Percentiles rank a stretch among this genome's conserved stretches.
Evolutionary conservation across 2,113 vertebrate genomes (phyloP).

Genomic region (Pipa parva): DNA sequence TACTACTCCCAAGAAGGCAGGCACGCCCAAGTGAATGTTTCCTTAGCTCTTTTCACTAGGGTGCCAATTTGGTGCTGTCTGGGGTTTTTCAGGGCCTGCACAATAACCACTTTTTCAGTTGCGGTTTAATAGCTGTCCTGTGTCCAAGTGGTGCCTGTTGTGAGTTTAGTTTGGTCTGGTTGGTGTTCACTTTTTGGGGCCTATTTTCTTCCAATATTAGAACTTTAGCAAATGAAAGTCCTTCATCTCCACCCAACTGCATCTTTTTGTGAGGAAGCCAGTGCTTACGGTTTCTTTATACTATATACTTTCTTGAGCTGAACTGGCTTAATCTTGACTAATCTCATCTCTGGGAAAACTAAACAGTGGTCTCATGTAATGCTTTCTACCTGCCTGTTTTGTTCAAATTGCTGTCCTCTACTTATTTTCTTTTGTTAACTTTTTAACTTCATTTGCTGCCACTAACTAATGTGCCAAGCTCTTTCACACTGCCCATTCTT

Average conservation of each 20-base stretch:
- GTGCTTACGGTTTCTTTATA: not conserved
- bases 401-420: not conserved
- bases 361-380: not conserved
- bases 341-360: not conserved
- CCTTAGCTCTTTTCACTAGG: not conserved
- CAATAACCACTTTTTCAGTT: not conserved
- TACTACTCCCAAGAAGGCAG: constrained; percentile 79
- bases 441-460: not conserved
- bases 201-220: not conserved
- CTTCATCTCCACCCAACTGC: not conserved
- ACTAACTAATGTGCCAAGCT: constrained; percentile 19
- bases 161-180: not conserved
- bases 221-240: not conserved
- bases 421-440: not conserved
- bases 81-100: not conserved
- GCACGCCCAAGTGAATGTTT: constrained; percentile 68
- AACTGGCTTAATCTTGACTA: not conserved
- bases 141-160: constrained; percentile 4
- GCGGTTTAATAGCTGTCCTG: not conserved
- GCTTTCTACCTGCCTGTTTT: not conserved
- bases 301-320: not conserved
- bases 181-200: constrained; percentile 3
- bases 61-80: not conserved
- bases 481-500: constrained; percentile 3
- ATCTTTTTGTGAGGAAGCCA: not conserved